Conservation (phyloP, 2,113 vertebrate genomes). For the Macroglossus sobrinus region DNA sequence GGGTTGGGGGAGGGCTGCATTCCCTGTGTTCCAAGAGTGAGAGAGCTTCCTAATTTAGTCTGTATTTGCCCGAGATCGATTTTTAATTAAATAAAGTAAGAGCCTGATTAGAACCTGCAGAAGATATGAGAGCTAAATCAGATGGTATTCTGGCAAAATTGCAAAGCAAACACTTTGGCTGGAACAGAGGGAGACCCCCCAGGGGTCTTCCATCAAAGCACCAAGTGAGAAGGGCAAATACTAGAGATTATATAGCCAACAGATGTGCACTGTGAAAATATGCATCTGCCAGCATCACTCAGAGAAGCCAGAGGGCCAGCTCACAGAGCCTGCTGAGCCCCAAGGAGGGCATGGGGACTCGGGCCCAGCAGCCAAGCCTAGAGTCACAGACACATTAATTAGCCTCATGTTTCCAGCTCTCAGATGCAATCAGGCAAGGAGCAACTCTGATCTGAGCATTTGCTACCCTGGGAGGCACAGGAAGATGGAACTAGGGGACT, state of each 20-base stretch:
- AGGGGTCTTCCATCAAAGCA: slow-evolving; percentile 81
- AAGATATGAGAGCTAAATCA: slow-evolving; percentile 80
- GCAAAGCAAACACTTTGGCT: slow-evolving; percentile 85
- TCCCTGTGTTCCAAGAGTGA: slow-evolving; percentile 56
- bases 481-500: background rate
- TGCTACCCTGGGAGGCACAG: slow-evolving; percentile 37
- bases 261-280: slow-evolving; percentile 81
- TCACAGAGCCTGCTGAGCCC: slow-evolving; percentile 66
- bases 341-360: slow-evolving; percentile 38
- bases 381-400: slow-evolving; percentile 81
- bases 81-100: slow-evolving; percentile 87
- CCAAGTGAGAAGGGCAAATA: slow-evolving; percentile 78
- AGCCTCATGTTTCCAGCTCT: slow-evolving; percentile 74
- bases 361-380: slow-evolving; percentile 57
- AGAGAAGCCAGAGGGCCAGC: slow-evolving; percentile 72
- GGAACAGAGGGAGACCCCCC: slow-evolving; percentile 76
- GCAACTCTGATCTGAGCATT: slow-evolving; percentile 63
- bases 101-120: slow-evolving; percentile 81
- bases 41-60: slow-evolving; percentile 82
- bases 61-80: slow-evolving; percentile 82
- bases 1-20: background rate
- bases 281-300: slow-evolving; percentile 70
- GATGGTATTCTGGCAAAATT: slow-evolving; percentile 74
- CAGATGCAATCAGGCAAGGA: slow-evolving; percentile 70
- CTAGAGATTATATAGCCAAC: slow-evolving; percentile 76